Percentiles rank a stretch among this genome's conserved stretches.
Evolutionary conservation across 2,113 vertebrate genomes (phyloP).

Genomic region (Hyperopisus bebe): DNA sequence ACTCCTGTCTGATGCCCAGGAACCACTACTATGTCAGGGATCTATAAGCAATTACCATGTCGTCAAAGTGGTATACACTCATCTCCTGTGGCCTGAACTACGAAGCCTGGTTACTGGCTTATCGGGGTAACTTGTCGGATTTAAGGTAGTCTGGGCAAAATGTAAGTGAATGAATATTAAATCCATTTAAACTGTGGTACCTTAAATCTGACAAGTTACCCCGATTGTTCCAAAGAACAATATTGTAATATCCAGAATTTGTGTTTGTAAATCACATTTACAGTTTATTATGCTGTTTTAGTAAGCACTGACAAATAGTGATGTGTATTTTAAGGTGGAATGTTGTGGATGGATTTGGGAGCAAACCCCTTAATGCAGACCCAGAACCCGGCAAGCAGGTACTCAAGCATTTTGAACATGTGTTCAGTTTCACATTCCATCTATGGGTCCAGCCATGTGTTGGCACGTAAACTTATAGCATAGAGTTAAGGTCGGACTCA

Average conservation of each 20-base stretch:
- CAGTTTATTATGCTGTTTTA: neutral
- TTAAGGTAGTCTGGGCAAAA: no score
- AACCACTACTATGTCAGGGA: neutral
- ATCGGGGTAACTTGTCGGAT: no score
- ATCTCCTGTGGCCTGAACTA: neutral
- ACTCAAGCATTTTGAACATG: neutral
- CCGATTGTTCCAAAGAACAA: neutral
- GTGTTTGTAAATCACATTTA: neutral
- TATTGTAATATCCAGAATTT: neutral
- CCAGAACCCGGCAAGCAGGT: neutral
- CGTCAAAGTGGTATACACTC: neutral
- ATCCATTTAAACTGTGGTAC: no score
- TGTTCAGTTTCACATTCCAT: neutral
- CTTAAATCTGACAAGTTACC: no score
- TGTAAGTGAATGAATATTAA: no score
- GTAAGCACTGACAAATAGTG: neutral
- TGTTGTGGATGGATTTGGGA: neutral
- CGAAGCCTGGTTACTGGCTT: no score
- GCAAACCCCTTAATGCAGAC: neutral
- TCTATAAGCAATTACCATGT: neutral
- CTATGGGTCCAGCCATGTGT: neutral
- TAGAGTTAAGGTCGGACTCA: neutral
- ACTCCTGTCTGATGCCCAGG: neutral
- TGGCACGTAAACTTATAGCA: neutral
- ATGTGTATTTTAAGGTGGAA: neutral